Conservation (phyloP, 2,113 vertebrate species). For the Lynx canadensis region DNA sequence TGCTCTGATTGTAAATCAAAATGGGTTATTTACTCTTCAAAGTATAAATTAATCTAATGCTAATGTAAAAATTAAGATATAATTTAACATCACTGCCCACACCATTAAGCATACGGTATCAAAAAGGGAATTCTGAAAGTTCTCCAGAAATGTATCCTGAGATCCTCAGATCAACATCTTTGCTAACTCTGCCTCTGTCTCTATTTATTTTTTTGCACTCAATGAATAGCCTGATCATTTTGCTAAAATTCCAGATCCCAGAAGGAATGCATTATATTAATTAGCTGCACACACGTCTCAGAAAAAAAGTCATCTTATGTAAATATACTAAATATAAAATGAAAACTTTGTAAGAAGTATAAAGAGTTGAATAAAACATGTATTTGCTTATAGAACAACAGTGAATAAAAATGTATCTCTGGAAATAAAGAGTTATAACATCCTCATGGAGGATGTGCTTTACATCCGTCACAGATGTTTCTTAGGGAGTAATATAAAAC, state of each 20-base stretch:
- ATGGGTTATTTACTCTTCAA: conserved; percentile 78
- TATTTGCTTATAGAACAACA: conserved; percentile 44
- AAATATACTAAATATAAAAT: neutral
- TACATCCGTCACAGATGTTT: neutral
- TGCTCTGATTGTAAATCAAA: conserved; percentile 79
- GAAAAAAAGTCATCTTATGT: neutral
- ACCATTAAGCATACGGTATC: conserved; percentile 25
- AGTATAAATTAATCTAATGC: conserved; percentile 77
- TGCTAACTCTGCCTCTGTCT: neutral
- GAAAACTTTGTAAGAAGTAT: conserved; percentile 29
- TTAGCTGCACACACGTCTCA: neutral
- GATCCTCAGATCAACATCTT: neutral
- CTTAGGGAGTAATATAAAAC: neutral
- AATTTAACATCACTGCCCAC: conserved; percentile 67
- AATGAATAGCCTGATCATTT: conserved; percentile 2
- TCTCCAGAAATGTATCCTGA: neutral
- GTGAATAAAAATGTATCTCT: neutral
- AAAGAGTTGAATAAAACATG: neutral
- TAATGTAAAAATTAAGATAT: conserved; percentile 79
- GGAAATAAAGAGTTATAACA: conserved; percentile 12
- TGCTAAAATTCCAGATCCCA: neutral
- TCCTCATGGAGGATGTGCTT: neutral
- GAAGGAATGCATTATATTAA: neutral
- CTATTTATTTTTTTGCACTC: neutral
- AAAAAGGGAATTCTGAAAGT: neutral